Conservation (phyloP, 2,113 vertebrate genomes). For the Ciconia maguari region DNA sequence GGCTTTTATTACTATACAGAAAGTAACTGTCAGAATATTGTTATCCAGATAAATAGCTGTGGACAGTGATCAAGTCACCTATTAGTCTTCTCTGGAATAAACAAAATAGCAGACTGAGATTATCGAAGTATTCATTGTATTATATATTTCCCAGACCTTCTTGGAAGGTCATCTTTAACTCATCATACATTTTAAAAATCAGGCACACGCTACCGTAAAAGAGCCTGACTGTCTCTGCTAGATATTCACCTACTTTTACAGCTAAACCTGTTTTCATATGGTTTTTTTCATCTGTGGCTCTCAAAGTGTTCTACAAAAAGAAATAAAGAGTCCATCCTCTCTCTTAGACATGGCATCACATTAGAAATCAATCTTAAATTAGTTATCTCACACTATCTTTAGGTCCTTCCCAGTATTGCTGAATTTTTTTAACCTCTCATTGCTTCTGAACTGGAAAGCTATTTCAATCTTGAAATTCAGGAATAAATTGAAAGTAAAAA, state of each 20-base stretch:
- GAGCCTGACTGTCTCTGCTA: rapidly evolving
- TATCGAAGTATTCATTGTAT: neutral
- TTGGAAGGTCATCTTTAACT: neutral
- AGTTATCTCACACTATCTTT: neutral
- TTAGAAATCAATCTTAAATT: neutral
- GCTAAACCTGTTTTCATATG: neutral
- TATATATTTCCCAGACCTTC: neutral
- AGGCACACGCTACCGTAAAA: neutral
- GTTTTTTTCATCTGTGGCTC: neutral
- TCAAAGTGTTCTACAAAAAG: neutral
- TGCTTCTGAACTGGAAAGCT: neutral
- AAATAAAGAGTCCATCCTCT: neutral
- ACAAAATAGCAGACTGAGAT: neutral
- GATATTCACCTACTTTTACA: neutral
- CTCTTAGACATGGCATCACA: neutral
- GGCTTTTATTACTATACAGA: neutral
- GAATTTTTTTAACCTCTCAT: neutral
- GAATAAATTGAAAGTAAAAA: neutral
- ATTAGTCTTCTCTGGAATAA: neutral
- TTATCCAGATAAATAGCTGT: neutral
- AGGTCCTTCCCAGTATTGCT: neutral
- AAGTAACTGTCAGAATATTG: neutral
- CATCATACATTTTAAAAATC: neutral
- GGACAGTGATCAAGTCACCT: neutral
- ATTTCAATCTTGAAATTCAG: neutral